Evolutionary conservation across 1,140 invertebrate genomes (phyloP), one percentile per base, ranked within the genome.

Genomic region (Dolichoris vasculosae): DNA sequence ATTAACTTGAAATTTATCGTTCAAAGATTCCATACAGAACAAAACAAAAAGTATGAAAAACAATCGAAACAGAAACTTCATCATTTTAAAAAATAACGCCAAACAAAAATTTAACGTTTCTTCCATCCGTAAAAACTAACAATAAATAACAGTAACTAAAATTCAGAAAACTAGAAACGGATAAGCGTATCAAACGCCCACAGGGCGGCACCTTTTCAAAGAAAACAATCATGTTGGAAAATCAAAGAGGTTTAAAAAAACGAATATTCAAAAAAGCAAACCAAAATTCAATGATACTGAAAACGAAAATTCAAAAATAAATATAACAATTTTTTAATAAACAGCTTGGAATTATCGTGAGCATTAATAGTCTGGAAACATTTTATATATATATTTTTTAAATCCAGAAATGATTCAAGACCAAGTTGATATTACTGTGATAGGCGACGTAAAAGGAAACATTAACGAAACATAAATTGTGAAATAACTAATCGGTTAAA

Each of bases 131-230:
- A 64, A 79, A 86, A 87, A 78, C 20, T 76, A 85, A 77, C 78
- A 73, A 77, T 55, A n/a, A 69, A 55, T 83, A 76, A 84, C 76
- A 81, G 59, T 67, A 20, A 23, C 40, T 87, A 88, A 87, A 88
- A 87, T 83, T 88, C 79, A 83, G 78, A 87, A 80, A 87, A 84
- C 48, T 30, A 63, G 82, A 84, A 86, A 87, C 84, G 73, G 78
- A 85, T 88, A 89, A 89, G 89, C 89, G 89, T 89, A 89, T 87
- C 48, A 77, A 87, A 87, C 82, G 84, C 69, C 88, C 83, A 63
- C 55, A 83, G 46, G 88, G 78, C 85, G 85, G 87, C 87, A 89
- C 87, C 88, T 88, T 87, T 82, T 67, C 82, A 88, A 86, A 87
- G 6, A 78, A 88, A 88, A 83, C 64, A 23, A 63, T 13, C 51